Evolutionary conservation across 2,797 vertebrate genomes (phyloP).

Genomic region (Galagoides demidoff): DNA sequence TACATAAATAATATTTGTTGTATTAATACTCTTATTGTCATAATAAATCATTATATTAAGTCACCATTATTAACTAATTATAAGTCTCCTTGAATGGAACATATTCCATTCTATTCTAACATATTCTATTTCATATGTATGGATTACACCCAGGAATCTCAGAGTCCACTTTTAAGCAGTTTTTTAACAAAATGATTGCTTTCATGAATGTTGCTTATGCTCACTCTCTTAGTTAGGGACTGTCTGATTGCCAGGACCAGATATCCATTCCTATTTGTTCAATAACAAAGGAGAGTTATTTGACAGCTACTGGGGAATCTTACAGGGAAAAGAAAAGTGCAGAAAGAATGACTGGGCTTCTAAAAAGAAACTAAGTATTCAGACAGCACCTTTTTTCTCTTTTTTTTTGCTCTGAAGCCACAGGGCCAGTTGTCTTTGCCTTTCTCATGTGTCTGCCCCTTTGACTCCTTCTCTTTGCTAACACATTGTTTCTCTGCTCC

Average conservation of each 20-base stretch:
- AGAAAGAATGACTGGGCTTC: background rate
- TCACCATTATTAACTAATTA: background rate
- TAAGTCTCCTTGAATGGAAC: background rate
- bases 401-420: background rate
- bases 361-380: background rate
- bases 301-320: background rate
- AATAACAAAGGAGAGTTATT: background rate
- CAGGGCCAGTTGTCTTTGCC: background rate
- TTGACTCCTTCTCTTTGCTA: background rate
- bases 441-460: background rate
- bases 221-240: background rate
- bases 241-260: background rate
- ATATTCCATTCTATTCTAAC: background rate
- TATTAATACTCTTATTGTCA: background rate
- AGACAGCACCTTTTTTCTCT: background rate
- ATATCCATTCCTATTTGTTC: background rate
- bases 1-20: too few species aligned
- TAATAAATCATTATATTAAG: constrained; percentile 21
- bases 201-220: background rate
- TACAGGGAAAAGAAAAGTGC: background rate
- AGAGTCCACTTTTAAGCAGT: background rate
- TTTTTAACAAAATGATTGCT: constrained; percentile 20
- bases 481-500: background rate
- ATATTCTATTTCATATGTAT: background rate
- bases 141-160: background rate